These are phyloP conservation scores for Albula goreensis DNA, from an alignment of 2,113 vertebrate species.

Conservation along the genomic window DNA sequence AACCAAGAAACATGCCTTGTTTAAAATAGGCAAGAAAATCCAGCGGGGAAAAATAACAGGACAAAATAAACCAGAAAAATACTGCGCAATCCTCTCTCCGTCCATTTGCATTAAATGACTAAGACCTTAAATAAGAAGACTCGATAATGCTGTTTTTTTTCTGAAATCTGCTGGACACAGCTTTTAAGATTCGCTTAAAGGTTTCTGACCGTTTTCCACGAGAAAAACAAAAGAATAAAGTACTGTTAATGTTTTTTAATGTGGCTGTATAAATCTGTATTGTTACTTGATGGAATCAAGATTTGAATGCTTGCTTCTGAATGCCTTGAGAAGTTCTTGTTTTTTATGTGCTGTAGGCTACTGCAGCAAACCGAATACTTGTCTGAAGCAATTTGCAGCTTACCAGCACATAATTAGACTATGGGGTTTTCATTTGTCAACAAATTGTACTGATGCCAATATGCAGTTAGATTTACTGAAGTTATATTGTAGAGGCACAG, in stretches of 20 bases:
- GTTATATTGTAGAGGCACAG: neutral
- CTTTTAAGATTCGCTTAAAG: neutral
- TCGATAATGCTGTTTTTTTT: neutral
- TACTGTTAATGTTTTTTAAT: neutral
- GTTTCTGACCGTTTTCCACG: neutral
- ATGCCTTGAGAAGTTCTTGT: neutral
- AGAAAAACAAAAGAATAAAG: neutral
- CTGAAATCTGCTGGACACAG: neutral
- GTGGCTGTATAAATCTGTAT: neutral
- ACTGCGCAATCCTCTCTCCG: neutral
- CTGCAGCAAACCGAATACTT: neutral
- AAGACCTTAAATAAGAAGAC: neutral
- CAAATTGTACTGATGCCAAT: neutral
- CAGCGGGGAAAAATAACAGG: neutral
- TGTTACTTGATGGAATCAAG: neutral
- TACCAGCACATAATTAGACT: neutral
- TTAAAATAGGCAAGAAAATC: neutral
- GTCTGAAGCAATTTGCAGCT: neutral
- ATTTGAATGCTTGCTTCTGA: neutral
- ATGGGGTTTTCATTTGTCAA: neutral
- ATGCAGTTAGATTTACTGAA: neutral
- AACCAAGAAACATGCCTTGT: neutral
- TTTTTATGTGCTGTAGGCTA: neutral
- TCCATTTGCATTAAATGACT: neutral
- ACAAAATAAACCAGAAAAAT: neutral